Conservation (phyloP, 2,797 vertebrate species). For the Gila robusta region DNA sequence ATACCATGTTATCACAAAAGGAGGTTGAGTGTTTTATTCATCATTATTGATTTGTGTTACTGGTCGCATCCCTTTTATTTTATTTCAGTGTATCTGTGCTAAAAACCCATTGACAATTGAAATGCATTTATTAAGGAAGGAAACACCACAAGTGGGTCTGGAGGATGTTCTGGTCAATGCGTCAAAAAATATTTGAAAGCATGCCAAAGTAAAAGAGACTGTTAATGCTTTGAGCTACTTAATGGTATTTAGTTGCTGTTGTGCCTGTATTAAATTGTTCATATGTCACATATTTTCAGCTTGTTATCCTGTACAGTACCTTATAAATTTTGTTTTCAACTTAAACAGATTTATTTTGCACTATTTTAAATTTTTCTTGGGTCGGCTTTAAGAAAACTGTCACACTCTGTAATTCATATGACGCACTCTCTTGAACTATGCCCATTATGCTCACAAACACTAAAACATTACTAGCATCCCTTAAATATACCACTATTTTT, state of each 20-base stretch:
- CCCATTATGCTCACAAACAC: neutral
- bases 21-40: neutral
- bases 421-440: neutral
- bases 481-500: neutral
- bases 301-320: neutral
- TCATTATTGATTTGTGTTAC: neutral
- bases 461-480: neutral
- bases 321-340: neutral
- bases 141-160: neutral
- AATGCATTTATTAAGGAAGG: slow-evolving; percentile 13
- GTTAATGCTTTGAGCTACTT: neutral
- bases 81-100: neutral
- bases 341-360: neutral
- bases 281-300: neutral
- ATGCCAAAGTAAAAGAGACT: neutral
- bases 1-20: neutral
- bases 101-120: neutral
- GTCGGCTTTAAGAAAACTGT: neutral
- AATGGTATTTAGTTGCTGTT: neutral
- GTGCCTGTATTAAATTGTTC: neutral
- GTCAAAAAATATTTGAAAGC: slow-evolving; percentile 39
- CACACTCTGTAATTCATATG: neutral
- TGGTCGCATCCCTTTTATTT: slow-evolving; percentile 13
- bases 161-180: slow-evolving; percentile 16
- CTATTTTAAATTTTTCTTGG: too few species aligned